Evolutionary conservation across 1,140 invertebrate genomes (phyloP), one percentile per base, ranked within the genome.

Genomic region (Apis florea): DNA sequence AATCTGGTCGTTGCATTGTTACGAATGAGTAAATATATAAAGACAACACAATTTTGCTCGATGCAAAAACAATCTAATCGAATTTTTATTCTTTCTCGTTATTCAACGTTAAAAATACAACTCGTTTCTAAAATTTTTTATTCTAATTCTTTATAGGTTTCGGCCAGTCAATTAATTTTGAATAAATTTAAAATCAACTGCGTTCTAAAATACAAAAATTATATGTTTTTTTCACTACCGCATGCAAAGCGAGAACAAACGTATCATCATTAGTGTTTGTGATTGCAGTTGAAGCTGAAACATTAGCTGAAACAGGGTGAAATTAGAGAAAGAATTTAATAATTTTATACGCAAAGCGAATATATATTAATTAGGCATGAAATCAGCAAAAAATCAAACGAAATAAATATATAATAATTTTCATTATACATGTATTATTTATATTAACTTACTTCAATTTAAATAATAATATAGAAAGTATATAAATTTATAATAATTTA

Each of bases 191-290:
- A 12, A 15, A 15, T 13, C 12, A n/a, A 12, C 70, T 80, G 49
- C 31, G 5, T 71, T 26, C 21, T 61, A 53, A 24, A 49, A 49
- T 74, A 61, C 70, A 8, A 19, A 26, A 74, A 58, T 61, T 26
- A 31, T 24, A 59, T 47, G 47, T 47, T 9, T n/a, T 40, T 67
- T 74, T 68, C 19, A 75, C 51, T 49, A 11, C 31, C 79, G n/a
- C n/a, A 81, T 81, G 79, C 79, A 75, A 81, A 81, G 79, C 79
- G 51, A 58, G 67, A 66, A n/a, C 49, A 73, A 9, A 80, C n/a
- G 17, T 26, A 72, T 63, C 26, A 47, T 56, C 47, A 17, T 58
- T 8, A 15, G 67, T 58, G 4, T 56, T 12, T 59, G 31, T 13
- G 19, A 21, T 40, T 21, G 63, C 59, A 31, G 6, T 9, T 8